Percentiles rank a stretch among this genome's conserved stretches.
These are phyloP conservation scores for Lagodon rhomboides DNA, from an alignment of 2,797 vertebrate species.

Conservation along the genomic window DNA sequence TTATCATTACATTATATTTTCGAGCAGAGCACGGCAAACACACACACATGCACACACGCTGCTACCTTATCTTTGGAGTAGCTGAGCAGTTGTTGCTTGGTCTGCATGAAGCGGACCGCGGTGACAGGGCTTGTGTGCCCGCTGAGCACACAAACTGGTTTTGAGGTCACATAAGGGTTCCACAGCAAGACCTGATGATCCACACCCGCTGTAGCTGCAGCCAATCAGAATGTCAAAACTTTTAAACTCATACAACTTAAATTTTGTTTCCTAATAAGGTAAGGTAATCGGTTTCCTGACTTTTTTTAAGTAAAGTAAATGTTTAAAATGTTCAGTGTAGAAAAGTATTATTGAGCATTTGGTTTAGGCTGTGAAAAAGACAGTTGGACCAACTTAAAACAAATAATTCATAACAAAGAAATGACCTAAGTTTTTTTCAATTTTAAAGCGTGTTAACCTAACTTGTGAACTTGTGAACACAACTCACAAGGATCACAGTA, in stretches of 20 bases:
- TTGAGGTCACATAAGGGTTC: constrained; percentile 88
- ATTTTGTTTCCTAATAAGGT: too few relatives aligned
- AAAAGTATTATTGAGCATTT: constrained; percentile 4
- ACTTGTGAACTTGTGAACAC: too few relatives aligned
- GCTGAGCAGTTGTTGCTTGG: constrained; percentile 88
- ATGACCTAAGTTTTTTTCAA: not conserved
- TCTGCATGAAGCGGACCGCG: constrained; percentile 84
- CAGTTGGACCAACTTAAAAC: not conserved
- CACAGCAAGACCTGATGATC: constrained; percentile 89
- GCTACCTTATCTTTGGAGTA: constrained; percentile 89
- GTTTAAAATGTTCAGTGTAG: not conserved
- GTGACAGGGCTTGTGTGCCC: constrained; percentile 85
- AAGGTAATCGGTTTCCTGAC: too few relatives aligned
- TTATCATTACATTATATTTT: constrained; percentile 35
- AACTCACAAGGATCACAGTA: too few relatives aligned
- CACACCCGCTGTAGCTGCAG: constrained; percentile 88
- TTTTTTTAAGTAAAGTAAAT: too few relatives aligned
- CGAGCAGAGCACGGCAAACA: not conserved
- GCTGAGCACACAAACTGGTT: constrained; percentile 82
- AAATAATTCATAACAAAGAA: too few relatives aligned
- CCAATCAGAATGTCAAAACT: constrained; percentile 27
- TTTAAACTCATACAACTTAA: too few relatives aligned
- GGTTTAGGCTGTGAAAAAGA: not conserved
- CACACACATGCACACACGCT: constrained; percentile 7
- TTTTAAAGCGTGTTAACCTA: not conserved